Base-by-base conservation (phyloP, 2,888 invertebrate species). In the Ectropis crepuscularia region DNA sequence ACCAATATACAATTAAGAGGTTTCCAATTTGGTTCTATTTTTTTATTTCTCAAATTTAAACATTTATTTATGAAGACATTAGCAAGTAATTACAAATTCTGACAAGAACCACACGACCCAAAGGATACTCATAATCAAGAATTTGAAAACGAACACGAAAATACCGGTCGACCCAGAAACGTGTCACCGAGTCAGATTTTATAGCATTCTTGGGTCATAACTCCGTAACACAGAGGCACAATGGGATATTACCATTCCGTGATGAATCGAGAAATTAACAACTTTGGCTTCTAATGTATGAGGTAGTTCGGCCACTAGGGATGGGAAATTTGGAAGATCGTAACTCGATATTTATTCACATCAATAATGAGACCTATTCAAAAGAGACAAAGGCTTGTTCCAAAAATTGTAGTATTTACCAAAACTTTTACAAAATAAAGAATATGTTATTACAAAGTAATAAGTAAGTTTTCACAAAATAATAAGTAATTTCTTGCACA, bases 231-330 rank as follows among this genome's bases (percentile, higher is more conserved):
- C 79, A 70, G 78, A 69, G 81, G 78, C 79, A 63, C 53, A 69
- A 49, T 50, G 41, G 37, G 8, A 42, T 64, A 81, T 77, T 80
- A 73, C 39, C 79, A 80, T 84, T 82, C 77, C 74, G 70, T 75
- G 78, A 82, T 80, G 80, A 79, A 73, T 70, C 59, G 63, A 60
- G 65, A 69, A 71, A 76, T 73, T 76, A 74, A 70, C 70, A 73
- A 70, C 71, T 58, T 73, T 42, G 57, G 11, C 53, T 47, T 11
- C 36, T 60, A 57, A 66, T 62, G 57, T 63, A 64, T 54, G 50
- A 60, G 46, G 16, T 36, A 57, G 50, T 41, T 48, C 51, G 49
- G 57, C 60, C 53, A 55, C 6, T 62, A 69, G 69, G 47, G 66
- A 48, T 60, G 69, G 55, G 62, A 16, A 6, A 6, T 6, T 9